Percentiles rank a stretch among this genome's conserved stretches.
These are phyloP conservation scores for Colletes latitarsis DNA, from an alignment of 1,140 invertebrate genomes.

Conservation along the genomic window DNA sequence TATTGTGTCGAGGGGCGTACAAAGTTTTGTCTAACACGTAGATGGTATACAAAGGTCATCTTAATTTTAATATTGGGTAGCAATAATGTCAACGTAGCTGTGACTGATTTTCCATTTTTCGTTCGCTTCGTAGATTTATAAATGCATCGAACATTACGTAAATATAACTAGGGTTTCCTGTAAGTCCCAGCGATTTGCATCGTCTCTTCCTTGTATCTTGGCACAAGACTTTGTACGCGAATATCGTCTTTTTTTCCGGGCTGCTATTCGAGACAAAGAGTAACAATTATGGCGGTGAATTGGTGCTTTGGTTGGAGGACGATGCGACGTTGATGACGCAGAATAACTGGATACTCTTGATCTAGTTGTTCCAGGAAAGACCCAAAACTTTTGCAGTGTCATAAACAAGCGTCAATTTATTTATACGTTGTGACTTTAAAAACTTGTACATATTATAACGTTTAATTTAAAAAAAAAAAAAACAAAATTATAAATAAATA, in stretches of 20 bases:
- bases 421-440: no score
- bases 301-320: not conserved
- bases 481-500: no score
- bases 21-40: no score
- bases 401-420: no score
- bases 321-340: not conserved
- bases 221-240: not conserved
- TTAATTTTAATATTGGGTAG: no score
- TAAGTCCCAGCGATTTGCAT: not conserved
- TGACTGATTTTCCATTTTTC: not conserved
- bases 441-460: no score
- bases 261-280: not conserved
- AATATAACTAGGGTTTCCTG: not conserved
- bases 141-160: not conserved
- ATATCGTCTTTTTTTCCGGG: not conserved
- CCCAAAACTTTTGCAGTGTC: no score
- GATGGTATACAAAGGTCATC: no score
- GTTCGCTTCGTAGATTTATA: not conserved
- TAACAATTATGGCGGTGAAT: conserved; percentile 1
- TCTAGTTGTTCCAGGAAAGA: no score
- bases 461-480: no score
- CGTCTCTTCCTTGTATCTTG: not conserved
- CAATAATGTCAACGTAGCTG: no score
- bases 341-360: not conserved
- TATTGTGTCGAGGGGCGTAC: no score